These are phyloP conservation scores for Acanthurus tractus DNA, from an alignment of 2,797 vertebrate genomes.

Conservation along the genomic window DNA sequence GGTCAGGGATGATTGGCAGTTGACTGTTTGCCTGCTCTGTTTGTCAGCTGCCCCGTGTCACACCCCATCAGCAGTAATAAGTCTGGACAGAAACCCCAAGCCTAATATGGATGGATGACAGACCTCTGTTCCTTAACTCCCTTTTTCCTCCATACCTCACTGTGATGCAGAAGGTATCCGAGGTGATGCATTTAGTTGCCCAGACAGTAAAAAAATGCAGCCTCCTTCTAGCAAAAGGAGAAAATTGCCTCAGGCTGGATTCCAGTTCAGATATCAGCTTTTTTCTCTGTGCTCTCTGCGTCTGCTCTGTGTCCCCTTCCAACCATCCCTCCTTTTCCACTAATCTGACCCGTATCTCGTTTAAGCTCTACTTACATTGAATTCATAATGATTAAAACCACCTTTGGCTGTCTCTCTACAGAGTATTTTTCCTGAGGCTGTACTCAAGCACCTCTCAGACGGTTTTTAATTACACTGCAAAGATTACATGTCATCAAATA, in stretches of 20 bases:
- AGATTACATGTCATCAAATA: conserved; percentile 42
- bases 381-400: conserved; percentile 49
- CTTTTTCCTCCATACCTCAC: conserved; percentile 5
- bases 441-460: conserved; percentile 27
- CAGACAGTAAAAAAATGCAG: conserved; percentile 8
- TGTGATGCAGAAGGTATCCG: conserved; percentile 3
- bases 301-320: conserved; percentile 14
- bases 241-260: background rate
- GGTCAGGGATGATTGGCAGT: conserved; percentile 73
- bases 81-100: conserved; percentile 34
- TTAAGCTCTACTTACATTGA: conserved; percentile 33
- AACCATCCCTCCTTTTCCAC: conserved; percentile 1
- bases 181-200: conserved; percentile 3
- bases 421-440: conserved; percentile 19
- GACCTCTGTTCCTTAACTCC: conserved; percentile 23
- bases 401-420: conserved; percentile 29
- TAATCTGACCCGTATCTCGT: conserved; percentile 27
- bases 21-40: conserved; percentile 59
- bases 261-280: conserved; percentile 1
- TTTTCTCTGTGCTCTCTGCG: conserved; percentile 3
- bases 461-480: conserved; percentile 54
- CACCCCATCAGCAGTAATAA: conserved; percentile 63
- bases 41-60: conserved; percentile 66
- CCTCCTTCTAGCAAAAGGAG: background rate
- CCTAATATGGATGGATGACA: conserved; percentile 31